Evolutionary conservation across 2,888 invertebrate genomes (phyloP).

Genomic region (Netelia virgata): DNA sequence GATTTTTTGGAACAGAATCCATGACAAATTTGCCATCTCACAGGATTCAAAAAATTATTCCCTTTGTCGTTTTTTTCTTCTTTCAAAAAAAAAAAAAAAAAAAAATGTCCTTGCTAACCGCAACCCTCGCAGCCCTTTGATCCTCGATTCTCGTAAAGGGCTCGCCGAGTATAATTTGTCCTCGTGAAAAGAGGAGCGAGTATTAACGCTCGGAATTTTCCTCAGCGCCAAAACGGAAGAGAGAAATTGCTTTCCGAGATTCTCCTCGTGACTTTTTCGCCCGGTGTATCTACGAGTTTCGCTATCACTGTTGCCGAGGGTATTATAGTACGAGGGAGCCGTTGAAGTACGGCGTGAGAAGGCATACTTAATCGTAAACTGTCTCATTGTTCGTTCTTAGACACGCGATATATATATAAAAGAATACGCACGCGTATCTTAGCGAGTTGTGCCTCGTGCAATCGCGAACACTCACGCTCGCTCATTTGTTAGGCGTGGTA

Average conservation of each 20-base stretch:
- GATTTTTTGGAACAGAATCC: background rate
- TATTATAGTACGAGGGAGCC: background rate
- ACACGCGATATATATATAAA: background rate
- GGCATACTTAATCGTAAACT: constrained; percentile 61
- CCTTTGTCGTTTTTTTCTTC: too few relatives aligned
- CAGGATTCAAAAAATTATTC: too few relatives aligned
- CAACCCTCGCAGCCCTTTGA: constrained; percentile 10
- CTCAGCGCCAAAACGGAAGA: constrained; percentile 45
- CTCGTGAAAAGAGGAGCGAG: background rate
- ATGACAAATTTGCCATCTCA: background rate
- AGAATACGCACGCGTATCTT: constrained; percentile 18
- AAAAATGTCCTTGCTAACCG: background rate
- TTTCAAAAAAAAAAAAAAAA: too few relatives aligned
- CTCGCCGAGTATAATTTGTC: constrained; percentile 50
- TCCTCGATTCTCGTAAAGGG: constrained; percentile 4
- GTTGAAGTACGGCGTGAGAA: constrained; percentile 58
- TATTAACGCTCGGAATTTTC: constrained; percentile 55
- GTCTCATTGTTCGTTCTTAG: constrained; percentile 58
- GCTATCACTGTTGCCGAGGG: background rate
- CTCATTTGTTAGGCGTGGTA: constrained; percentile 57
- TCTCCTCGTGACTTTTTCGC: constrained; percentile 16
- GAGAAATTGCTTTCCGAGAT: constrained; percentile 37
- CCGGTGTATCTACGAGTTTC: background rate
- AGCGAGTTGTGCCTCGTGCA: background rate
- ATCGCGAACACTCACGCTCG: background rate